These are phyloP conservation scores for Telenomus remus DNA, from an alignment of 1,140 invertebrate genomes.

Conservation along the genomic window DNA sequence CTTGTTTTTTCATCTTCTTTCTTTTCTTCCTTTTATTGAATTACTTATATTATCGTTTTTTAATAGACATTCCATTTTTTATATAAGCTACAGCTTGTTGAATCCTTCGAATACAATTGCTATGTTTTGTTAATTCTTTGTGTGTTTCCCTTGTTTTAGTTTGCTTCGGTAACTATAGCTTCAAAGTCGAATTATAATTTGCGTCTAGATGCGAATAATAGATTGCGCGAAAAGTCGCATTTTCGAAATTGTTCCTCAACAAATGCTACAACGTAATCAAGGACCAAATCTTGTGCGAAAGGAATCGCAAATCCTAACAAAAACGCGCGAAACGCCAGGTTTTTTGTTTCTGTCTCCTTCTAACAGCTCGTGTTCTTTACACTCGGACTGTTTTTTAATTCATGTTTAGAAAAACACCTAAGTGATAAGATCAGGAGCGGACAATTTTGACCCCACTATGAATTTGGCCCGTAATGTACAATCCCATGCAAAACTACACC, in stretches of 20 bases:
- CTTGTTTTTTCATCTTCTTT: no score
- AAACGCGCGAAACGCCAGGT: conserved; percentile 19
- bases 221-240: conserved; percentile 33
- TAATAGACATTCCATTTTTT: conserved; percentile 59
- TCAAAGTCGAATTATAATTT: conserved; percentile 47
- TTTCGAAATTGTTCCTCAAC: conserved; percentile 8
- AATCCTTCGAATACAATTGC: conserved; percentile 53
- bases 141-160: no score
- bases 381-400: no score
- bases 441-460: no score
- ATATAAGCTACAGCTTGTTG: conserved; percentile 59
- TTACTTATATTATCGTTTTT: conserved; percentile 59
- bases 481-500: conserved; percentile 54
- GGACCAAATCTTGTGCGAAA: conserved; percentile 44
- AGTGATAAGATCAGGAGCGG: no score
- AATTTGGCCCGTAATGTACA: conserved; percentile 42
- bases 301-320: conserved; percentile 42
- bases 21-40: conserved; percentile 54
- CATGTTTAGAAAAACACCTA: no score
- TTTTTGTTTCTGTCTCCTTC: neutral
- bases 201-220: conserved; percentile 52
- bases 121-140: conserved; percentile 35
- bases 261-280: conserved; percentile 16
- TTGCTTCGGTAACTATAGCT: conserved; percentile 33
- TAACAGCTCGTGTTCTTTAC: no score